Evolutionary conservation across 1,140 invertebrate genomes (phyloP).

Genomic region (Choristoneura fumiferana): DNA sequence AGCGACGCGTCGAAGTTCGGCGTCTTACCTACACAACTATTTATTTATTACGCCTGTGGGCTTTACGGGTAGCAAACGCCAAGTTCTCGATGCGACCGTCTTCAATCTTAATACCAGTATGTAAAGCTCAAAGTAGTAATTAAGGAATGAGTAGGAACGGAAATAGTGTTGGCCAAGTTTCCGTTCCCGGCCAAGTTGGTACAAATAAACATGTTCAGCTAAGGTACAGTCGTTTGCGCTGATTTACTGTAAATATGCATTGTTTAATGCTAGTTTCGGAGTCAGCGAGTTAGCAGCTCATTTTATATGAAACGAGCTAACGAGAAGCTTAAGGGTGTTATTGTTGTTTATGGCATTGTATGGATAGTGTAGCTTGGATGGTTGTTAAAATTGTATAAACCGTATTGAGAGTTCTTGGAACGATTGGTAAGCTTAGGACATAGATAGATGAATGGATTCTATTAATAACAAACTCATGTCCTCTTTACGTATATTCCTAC

Average conservation of each 20-base stretch:
- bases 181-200: conserved; percentile 18
- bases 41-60: conserved; percentile 57
- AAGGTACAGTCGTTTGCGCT: conserved; percentile 42
- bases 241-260: conserved; percentile 50
- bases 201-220: conserved; percentile 61
- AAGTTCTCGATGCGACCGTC: neutral
- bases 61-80: conserved; percentile 27
- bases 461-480: too few species aligned
- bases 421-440: too few species aligned
- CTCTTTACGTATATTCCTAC: too few species aligned
- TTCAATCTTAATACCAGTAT: neutral
- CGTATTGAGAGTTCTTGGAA: too few species aligned
- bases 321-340: too few species aligned
- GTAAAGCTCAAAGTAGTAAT: neutral
- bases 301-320: neutral
- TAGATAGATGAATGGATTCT: too few species aligned
- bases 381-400: too few species aligned
- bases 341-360: too few species aligned
- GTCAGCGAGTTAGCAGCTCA: neutral
- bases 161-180: conserved; percentile 27
- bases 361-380: too few species aligned
- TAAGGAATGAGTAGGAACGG: neutral
- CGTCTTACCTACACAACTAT: conserved; percentile 48
- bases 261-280: conserved; percentile 36
- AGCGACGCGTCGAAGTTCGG: conserved; percentile 34